Base-by-base conservation (phyloP, 2,113 vertebrate genomes). In the Parus major region DNA sequence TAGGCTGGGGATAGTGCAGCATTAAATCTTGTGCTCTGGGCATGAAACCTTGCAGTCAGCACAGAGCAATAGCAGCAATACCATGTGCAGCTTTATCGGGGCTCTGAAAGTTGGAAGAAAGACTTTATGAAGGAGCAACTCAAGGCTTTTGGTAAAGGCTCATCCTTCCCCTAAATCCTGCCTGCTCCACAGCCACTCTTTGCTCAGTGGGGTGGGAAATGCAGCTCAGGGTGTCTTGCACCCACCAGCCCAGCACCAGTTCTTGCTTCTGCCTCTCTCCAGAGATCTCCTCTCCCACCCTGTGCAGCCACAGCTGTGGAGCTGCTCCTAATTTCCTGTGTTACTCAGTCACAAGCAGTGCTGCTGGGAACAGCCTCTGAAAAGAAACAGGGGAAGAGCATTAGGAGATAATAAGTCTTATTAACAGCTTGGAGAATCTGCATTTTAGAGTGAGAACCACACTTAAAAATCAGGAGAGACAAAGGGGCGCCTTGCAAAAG, bases 401-500 rank as follows among this genome's bases (percentile, higher is more conserved):
- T 68, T 47, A 75, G 65, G 81, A 53, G n/a, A 81, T 63, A 92
- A 77, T 75, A 85, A 93, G 65, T 89, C 87, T 89, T 92, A 79
- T 72, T 94, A 75, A 69, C 94, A 79, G 81, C 84, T 87, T 59
- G 60, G 69, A 89, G 59, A 92, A 79, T 79, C 89, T 72, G 90
- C 35, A 66, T 93, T 86, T 93, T 72, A 52, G 75, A 94, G 87
- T 18, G 35, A 91, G 87, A 56, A 22, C 49, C 6, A 4, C 42
- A 55, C 63, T 95, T 89, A 87, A 94, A 94, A 95, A 82, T 63
- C 84, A 63, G 70, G 47, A 92, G 82, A 94, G 87, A 82, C 87
- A 88, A 92, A 95, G 84, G 69, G 88, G 25, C 5, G 88, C 88
- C 92, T 95, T 88, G 88, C 85, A 94, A 93, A 80, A 93, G 78